A percentile compares a stretch with the other conserved stretches of the same genome.
Evolutionary conservation across 2,797 vertebrate species (phyloP).

Genomic region (Malacoraja senta): DNA sequence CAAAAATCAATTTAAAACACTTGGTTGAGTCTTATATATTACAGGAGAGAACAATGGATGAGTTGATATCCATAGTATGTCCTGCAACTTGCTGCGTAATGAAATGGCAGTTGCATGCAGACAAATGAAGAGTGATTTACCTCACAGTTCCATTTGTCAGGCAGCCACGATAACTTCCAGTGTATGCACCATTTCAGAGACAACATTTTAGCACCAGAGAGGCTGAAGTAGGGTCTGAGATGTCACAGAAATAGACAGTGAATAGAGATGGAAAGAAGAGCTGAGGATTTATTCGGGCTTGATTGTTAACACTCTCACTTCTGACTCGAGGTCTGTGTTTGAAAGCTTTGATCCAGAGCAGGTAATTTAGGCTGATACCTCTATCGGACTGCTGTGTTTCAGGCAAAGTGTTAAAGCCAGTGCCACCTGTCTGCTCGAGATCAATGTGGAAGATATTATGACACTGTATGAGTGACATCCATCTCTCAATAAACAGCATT

Average conservation of each 20-base stretch:
- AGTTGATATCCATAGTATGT: not conserved
- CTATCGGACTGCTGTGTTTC: not conserved
- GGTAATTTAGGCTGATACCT: not conserved
- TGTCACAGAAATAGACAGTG: not conserved
- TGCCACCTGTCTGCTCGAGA: not conserved
- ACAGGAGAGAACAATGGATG: no score
- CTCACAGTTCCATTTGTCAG: no score
- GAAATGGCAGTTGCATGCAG: not conserved
- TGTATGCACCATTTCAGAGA: not conserved
- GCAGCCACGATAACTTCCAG: not conserved
- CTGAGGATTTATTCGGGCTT: not conserved
- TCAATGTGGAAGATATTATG: not conserved
- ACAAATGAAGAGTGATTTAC: not conserved
- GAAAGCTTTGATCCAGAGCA: not conserved
- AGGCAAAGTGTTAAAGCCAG: not conserved
- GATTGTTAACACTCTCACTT: not conserved
- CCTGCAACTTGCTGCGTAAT: not conserved
- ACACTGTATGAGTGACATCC: not conserved
- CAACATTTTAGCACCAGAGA: not conserved
- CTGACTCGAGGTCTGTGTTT: not conserved
- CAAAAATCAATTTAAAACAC: no score
- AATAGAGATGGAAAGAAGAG: not conserved
- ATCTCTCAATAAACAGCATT: not conserved
- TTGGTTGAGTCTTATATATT: no score
- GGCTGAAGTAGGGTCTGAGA: not conserved